These are phyloP conservation scores for Cantharis flavilabris DNA, from an alignment of 2,888 invertebrate genomes.

Conservation along the genomic window DNA sequence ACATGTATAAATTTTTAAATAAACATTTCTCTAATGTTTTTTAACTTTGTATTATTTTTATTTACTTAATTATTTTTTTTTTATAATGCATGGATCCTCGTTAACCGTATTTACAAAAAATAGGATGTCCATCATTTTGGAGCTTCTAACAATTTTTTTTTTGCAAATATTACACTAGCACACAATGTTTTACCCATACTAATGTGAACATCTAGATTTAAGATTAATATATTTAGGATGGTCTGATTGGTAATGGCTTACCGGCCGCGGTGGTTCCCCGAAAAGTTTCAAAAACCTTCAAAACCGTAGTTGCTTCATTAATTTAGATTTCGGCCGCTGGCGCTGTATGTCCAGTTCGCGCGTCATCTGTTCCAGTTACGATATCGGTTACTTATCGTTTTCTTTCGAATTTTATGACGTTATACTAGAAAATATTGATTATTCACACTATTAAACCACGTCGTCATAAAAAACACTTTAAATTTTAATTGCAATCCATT, in stretches of 20 bases:
- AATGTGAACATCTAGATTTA: no score
- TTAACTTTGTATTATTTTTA: constrained; percentile 52
- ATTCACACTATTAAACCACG: not conserved
- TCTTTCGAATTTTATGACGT: not conserved
- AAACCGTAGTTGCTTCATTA: no score
- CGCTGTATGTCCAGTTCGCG: no score
- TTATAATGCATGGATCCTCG: constrained; percentile 45
- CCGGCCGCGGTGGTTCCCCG: no score
- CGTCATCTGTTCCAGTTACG: not conserved
- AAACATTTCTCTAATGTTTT: constrained; percentile 55
- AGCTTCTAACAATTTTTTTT: not conserved
- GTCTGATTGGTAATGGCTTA: no score
- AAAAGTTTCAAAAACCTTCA: no score
- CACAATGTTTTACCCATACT: not conserved
- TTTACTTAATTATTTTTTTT: constrained; percentile 34
- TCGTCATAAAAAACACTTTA: not conserved
- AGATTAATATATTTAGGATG: no score
- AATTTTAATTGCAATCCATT: not conserved
- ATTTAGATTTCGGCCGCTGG: no score
- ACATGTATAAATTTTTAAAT: constrained; percentile 53
- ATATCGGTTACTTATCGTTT: not conserved
- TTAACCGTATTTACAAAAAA: not conserved
- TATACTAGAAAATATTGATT: not conserved
- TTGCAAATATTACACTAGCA: not conserved
- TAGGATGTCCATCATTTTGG: not conserved